These are phyloP conservation scores for Heterotilapia buettikoferi DNA, from an alignment of 2,113 vertebrate species.

Conservation along the genomic window DNA sequence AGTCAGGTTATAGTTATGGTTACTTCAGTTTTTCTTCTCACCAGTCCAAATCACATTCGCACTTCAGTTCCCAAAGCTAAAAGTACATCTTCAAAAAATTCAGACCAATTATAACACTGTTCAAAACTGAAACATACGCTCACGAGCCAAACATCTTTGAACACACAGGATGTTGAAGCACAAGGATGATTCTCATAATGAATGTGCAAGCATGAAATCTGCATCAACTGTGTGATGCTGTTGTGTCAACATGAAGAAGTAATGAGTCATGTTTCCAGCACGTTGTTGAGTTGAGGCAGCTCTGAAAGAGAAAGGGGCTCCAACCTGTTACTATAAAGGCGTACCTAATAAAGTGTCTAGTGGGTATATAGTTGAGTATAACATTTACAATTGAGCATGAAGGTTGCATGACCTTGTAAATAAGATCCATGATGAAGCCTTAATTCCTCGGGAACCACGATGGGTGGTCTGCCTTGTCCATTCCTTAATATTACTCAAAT, in stretches of 20 bases:
- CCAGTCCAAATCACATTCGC: neutral
- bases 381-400: neutral
- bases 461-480: neutral
- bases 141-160: neutral
- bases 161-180: neutral
- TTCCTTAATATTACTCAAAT: neutral
- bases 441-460: neutral
- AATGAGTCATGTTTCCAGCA: neutral
- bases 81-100: neutral
- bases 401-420: fast-evolving
- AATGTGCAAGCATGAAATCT: neutral
- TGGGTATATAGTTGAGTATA: neutral
- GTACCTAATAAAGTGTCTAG: neutral
- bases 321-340: neutral
- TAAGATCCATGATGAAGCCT: neutral
- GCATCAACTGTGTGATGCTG: neutral
- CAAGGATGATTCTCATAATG: neutral
- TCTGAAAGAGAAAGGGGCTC: neutral
- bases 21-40: neutral
- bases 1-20: neutral
- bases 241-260: neutral
- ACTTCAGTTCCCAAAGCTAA: neutral
- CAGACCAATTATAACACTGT: neutral
- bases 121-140: neutral
- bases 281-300: neutral